phyloP scores from a whole-genome alignment of 2,113 vertebrate genomes.

The Peromyscus polionotus region DNA sequence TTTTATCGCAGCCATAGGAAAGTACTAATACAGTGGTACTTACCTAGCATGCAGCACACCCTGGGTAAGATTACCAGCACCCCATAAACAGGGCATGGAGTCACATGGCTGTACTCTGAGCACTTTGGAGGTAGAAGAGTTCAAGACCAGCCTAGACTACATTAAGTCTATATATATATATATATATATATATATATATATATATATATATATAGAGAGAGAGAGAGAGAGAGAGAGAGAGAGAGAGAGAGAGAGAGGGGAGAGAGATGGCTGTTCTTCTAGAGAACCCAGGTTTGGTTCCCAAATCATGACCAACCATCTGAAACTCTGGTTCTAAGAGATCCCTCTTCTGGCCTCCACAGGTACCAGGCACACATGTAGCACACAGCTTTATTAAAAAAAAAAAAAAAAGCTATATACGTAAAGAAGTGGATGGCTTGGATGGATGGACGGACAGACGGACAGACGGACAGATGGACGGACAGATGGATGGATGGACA shows the following conservation, averaged over 20 bases:
- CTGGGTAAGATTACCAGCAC: background rate
- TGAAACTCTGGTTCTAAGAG: background rate
- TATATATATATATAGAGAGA: too few species aligned
- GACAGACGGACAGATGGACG: background rate
- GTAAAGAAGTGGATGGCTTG: background rate
- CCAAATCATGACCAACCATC: background rate
- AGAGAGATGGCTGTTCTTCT: background rate
- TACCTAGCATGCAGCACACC: background rate
- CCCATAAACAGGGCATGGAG: background rate
- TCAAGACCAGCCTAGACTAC: background rate
- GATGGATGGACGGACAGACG: background rate
- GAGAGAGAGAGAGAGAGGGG: too few species aligned
- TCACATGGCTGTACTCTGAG: background rate
- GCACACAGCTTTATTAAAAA: background rate
- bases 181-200: too few species aligned
- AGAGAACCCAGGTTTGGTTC: background rate
- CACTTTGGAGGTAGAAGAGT: background rate
- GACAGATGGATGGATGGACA: background rate
- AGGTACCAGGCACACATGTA: background rate
- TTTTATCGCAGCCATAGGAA: background rate
- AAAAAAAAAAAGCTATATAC: background rate
- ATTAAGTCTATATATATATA: background rate
- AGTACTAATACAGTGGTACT: background rate
- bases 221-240: too few species aligned
- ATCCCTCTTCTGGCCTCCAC: background rate